Evolutionary conservation across 2,888 invertebrate genomes (phyloP).

Genomic region (Synergus gifuensis): DNA sequence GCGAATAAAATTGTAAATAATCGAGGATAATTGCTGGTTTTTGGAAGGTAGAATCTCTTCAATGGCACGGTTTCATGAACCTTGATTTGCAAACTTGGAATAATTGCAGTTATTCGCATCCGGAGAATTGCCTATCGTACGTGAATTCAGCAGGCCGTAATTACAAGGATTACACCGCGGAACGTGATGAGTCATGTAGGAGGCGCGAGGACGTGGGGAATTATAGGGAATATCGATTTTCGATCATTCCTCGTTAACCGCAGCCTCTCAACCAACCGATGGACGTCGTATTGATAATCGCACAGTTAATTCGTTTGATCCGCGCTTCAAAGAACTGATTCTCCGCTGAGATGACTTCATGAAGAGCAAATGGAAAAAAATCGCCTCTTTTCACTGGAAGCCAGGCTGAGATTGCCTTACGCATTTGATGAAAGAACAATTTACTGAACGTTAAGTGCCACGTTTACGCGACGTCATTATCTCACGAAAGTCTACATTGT

Average conservation of each 20-base stretch:
- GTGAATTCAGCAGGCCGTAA: conserved; percentile 31
- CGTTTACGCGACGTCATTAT: conserved; percentile 30
- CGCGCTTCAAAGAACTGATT: conserved; percentile 25
- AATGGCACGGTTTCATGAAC: neutral
- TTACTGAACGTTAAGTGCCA: conserved; percentile 30
- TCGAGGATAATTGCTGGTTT: conserved; percentile 8
- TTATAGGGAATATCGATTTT: conserved; percentile 41
- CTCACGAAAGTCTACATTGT: conserved; percentile 29
- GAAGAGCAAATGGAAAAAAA: conserved; percentile 7
- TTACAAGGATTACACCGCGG: conserved; percentile 37
- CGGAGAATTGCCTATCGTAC: conserved; percentile 20
- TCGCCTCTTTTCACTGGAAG: conserved; percentile 19
- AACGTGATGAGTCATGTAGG: conserved; percentile 37
- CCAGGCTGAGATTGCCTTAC: conserved; percentile 21
- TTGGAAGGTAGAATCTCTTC: neutral
- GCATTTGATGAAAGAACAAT: conserved; percentile 33
- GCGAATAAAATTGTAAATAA: conserved; percentile 3
- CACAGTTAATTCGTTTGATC: conserved; percentile 29
- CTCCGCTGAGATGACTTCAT: conserved; percentile 33
- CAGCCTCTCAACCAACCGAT: neutral
- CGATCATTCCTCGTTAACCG: conserved; percentile 9
- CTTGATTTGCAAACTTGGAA: conserved; percentile 31
- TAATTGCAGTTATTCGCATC: conserved; percentile 19
- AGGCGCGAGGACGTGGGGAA: conserved; percentile 33
- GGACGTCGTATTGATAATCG: conserved; percentile 17